Evolutionary conservation across 2,113 vertebrate genomes (phyloP).

Genomic region (Stegostoma tigrinum): DNA sequence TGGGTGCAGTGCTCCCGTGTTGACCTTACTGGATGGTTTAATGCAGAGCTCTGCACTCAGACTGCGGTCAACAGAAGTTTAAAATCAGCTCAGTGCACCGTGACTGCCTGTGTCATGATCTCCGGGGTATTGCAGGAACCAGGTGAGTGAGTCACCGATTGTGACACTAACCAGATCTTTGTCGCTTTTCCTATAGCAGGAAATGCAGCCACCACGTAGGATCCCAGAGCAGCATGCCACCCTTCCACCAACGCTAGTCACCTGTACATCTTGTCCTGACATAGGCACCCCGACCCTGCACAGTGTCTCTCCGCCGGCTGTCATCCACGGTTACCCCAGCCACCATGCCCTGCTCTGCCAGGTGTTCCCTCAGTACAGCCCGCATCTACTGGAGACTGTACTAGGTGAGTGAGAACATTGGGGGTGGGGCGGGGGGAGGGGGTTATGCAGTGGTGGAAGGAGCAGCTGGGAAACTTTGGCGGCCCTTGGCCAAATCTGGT

Average conservation of each 20-base stretch:
- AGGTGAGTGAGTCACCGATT: background rate
- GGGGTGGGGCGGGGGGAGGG: too few species aligned
- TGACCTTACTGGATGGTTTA: background rate
- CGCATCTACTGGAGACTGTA: constrained; percentile 43
- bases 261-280: constrained; percentile 42
- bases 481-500: too few species aligned
- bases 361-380: constrained; percentile 46
- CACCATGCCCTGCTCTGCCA: constrained; percentile 46
- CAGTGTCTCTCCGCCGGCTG: constrained; percentile 31
- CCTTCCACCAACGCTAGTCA: constrained; percentile 42
- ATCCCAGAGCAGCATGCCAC: background rate
- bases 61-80: background rate
- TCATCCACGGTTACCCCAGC: constrained; percentile 37
- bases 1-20: background rate
- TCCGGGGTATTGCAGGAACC: background rate
- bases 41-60: background rate
- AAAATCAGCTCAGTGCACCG: background rate
- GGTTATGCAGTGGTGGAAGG: too few species aligned
- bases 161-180: background rate
- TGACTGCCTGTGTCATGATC: background rate
- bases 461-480: too few species aligned
- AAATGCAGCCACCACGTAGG: background rate
- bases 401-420: constrained; percentile 43
- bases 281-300: constrained; percentile 43
- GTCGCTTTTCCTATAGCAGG: constrained; percentile 38